phyloP scores from a whole-genome alignment of 2,888 invertebrate genomes.

The Anoncus sp. region DNA sequence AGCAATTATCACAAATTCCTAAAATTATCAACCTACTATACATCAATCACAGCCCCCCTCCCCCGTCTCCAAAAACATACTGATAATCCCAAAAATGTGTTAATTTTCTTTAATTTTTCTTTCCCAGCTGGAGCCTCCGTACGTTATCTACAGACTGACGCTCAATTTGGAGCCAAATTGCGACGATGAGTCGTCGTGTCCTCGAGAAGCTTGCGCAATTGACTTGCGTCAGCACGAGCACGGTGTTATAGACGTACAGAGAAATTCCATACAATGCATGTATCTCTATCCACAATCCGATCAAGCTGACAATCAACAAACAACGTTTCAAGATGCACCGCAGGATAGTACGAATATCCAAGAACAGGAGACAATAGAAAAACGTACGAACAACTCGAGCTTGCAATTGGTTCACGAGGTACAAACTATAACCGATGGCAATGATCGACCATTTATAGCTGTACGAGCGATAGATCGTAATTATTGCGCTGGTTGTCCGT shows the following conservation, averaged over 20 bases:
- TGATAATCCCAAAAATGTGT: too few species aligned
- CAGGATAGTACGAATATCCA: constrained; percentile 59
- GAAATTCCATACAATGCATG: constrained; percentile 77
- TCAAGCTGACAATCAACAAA: constrained; percentile 63
- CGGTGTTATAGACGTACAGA: constrained; percentile 71
- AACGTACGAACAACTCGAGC: constrained; percentile 70
- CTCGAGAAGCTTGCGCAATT: constrained; percentile 76
- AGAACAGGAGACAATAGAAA: constrained; percentile 71
- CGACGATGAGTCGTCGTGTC: constrained; percentile 71
- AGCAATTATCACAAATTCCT: too few species aligned
- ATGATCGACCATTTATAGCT: constrained; percentile 78
- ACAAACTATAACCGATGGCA: constrained; percentile 74
- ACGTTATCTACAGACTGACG: constrained; percentile 74
- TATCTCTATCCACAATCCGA: constrained; percentile 71
- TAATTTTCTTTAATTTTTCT: constrained; percentile 16
- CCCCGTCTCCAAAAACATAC: too few species aligned
- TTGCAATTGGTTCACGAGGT: constrained; percentile 76
- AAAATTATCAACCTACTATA: too few species aligned
- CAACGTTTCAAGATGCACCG: constrained; percentile 49
- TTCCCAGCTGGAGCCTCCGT: constrained; percentile 74
- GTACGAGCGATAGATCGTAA: constrained; percentile 72
- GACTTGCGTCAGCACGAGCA: constrained; percentile 74
- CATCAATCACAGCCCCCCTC: too few species aligned
- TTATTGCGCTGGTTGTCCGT: constrained; percentile 81
- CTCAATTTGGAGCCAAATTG: constrained; percentile 77